Conservation (phyloP, 2,113 vertebrate species). For the Lophochroa leadbeateri region DNA sequence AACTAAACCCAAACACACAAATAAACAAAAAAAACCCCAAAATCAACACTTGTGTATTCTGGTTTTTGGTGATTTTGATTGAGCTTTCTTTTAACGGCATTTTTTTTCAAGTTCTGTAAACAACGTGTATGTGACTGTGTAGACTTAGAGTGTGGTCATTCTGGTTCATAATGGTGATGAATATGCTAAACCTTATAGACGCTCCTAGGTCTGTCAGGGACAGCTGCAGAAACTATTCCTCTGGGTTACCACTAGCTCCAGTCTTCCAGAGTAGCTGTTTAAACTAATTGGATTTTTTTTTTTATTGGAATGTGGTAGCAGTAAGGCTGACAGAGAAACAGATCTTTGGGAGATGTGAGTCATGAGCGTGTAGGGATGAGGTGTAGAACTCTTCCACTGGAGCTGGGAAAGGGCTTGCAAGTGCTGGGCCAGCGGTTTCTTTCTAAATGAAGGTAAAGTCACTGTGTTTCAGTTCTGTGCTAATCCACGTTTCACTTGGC, state of each 20-base stretch:
- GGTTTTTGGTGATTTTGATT: background rate
- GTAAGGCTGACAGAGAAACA: background rate
- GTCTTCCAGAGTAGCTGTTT: background rate
- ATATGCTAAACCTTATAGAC: rapidly evolving
- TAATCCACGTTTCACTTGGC: background rate
- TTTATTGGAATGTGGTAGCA: background rate
- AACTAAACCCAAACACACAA: background rate
- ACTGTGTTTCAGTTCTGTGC: background rate
- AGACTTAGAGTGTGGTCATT: rapidly evolving
- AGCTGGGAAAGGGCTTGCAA: background rate
- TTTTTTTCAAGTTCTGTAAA: background rate
- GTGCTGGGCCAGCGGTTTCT: background rate
- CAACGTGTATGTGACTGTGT: rapidly evolving
- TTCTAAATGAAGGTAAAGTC: background rate
- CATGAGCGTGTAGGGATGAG: too few species aligned
- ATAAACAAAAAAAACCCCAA: too few species aligned
- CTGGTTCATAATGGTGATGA: rapidly evolving
- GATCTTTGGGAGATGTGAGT: background rate
- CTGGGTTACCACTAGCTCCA: background rate
- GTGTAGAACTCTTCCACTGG: background rate
- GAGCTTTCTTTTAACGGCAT: background rate
- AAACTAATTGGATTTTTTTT: background rate
- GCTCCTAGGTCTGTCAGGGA: background rate
- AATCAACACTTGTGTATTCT: background rate
- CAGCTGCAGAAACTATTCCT: background rate